Percentiles rank a stretch among this genome's conserved stretches.
Conservation (phyloP, 1,140 invertebrate species). For the Drosophila parabipectinata region DNA sequence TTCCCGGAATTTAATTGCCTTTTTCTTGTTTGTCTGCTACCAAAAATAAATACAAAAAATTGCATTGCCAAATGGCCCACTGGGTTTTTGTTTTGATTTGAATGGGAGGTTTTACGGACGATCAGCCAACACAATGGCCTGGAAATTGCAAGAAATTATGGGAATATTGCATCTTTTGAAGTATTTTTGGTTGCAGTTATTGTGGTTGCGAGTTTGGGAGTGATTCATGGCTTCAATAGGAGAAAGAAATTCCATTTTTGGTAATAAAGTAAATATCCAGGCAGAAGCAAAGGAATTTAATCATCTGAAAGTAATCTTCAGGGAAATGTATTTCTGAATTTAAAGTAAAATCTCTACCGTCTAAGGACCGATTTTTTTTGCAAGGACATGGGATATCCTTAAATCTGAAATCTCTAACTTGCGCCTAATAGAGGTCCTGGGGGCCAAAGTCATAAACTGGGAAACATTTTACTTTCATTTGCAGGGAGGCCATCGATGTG, state of each 20-base stretch:
- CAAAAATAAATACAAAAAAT: slow-evolving; percentile 3
- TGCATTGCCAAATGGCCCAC: slow-evolving; percentile 64
- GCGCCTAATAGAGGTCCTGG: slow-evolving; percentile 39
- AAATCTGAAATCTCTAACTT: slow-evolving; percentile 10
- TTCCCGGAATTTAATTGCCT: slow-evolving; percentile 78
- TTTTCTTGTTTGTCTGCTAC: slow-evolving; percentile 47
- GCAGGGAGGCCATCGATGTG: slow-evolving; percentile 8
- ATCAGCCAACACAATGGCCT: slow-evolving; percentile 55
- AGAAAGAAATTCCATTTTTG: slow-evolving; percentile 24
- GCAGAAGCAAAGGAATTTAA: slow-evolving; percentile 15
- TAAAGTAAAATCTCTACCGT: not conserved
- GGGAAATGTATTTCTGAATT: not conserved
- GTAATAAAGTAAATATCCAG: not conserved
- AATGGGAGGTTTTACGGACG: slow-evolving; percentile 57
- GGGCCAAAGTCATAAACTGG: slow-evolving; percentile 22
- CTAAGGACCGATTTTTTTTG: not conserved
- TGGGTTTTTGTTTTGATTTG: slow-evolving; percentile 59
- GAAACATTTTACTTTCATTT: slow-evolving; percentile 34
- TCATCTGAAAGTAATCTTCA: slow-evolving; percentile 2
- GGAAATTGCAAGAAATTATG: slow-evolving; percentile 51
- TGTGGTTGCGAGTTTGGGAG: slow-evolving; percentile 33
- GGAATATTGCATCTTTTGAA: slow-evolving; percentile 21
- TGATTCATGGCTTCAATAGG: slow-evolving; percentile 35
- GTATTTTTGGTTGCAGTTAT: slow-evolving; percentile 21
- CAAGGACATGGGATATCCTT: not conserved